A percentile compares a stretch with the other conserved stretches of the same genome.
Evolutionary conservation across 1,140 invertebrate species (phyloP).

Genomic region (Bombus sylvicola): DNA sequence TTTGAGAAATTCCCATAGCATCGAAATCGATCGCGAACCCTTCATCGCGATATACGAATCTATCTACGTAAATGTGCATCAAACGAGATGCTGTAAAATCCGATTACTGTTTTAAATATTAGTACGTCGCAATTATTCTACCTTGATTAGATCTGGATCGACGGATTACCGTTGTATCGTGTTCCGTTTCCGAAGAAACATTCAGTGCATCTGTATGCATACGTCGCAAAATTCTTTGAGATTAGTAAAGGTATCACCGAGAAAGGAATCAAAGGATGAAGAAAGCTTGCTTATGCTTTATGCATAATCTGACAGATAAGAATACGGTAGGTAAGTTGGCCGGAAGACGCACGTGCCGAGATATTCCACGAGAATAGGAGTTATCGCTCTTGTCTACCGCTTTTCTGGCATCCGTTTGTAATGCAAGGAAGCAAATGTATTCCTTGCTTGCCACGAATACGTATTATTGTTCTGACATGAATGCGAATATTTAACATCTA

Average conservation of each 20-base stretch:
- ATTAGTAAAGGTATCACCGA: background rate
- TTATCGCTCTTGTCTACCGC: constrained; percentile 60
- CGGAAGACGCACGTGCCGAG: constrained; percentile 51
- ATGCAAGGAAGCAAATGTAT: constrained; percentile 59
- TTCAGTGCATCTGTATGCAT: background rate
- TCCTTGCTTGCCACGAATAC: constrained; percentile 59
- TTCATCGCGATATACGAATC: background rate
- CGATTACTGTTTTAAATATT: background rate
- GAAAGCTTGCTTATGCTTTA: constrained; percentile 45
- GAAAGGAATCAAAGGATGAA: constrained; percentile 22
- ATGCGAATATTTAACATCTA: constrained; percentile 68
- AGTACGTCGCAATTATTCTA: background rate
- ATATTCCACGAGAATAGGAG: constrained; percentile 38
- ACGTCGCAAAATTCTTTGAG: background rate
- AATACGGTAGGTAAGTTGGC: constrained; percentile 33
- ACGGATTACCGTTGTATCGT: no score
- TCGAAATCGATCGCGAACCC: no score
- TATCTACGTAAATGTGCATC: background rate
- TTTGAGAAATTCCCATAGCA: background rate
- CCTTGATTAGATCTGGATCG: background rate
- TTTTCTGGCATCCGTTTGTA: constrained; percentile 38
- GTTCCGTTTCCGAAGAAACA: background rate
- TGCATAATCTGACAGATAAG: constrained; percentile 53
- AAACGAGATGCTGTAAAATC: background rate
- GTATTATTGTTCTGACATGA: constrained; percentile 63